Evolutionary conservation across 2,888 invertebrate genomes (phyloP).

Genomic region (Arrhopalites spinosus): DNA sequence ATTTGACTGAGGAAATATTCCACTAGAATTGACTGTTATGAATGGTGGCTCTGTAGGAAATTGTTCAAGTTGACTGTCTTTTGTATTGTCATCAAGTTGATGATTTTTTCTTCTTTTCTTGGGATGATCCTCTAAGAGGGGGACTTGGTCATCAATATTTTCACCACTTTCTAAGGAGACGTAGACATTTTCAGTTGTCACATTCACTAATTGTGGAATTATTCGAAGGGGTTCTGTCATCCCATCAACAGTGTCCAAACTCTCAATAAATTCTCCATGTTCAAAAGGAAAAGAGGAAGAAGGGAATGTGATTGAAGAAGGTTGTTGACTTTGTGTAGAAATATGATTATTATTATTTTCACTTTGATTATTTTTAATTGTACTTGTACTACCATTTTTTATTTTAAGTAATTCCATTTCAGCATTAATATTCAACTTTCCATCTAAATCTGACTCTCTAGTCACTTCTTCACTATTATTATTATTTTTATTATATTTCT

Average conservation of each 20-base stretch:
- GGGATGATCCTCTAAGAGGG: no score
- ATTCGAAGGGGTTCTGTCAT: not conserved
- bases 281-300: not conserved
- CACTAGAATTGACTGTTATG: constrained; percentile 31
- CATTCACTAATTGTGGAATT: constrained; percentile 35
- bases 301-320: no score
- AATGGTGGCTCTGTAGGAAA: constrained; percentile 9
- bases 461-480: not conserved
- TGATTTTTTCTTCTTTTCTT: not conserved
- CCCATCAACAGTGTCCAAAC: not conserved
- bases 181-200: constrained; percentile 34
- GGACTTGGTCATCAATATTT: not conserved
- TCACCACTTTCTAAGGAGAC: constrained; percentile 29
- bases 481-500: not conserved
- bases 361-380: constrained; percentile 2
- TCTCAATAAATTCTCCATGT: no score
- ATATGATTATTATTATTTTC: no score
- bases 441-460: not conserved
- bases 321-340: no score
- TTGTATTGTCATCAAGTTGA: not conserved
- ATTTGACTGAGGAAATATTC: constrained; percentile 20
- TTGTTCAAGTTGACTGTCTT: not conserved
- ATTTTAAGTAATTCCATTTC: constrained; percentile 27
- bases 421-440: not conserved
- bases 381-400: not conserved